A percentile compares a stretch with the other conserved stretches of the same genome.
Conservation (phyloP, 2,113 vertebrate genomes). For the Amblyopsis rosae region DNA sequence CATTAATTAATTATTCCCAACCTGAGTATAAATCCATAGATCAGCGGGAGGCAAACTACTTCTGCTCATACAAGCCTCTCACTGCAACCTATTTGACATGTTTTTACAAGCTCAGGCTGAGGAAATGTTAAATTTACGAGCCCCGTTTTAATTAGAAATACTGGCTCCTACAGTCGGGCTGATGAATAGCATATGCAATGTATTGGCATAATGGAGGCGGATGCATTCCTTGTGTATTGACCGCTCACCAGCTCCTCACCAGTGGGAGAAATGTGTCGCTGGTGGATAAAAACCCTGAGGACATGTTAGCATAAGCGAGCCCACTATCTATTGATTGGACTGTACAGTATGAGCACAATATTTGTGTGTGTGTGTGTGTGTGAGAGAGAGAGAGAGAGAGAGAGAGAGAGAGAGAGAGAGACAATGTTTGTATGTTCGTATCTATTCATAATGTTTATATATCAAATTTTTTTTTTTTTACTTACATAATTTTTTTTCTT, state of each 20-base stretch:
- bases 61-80: slow-evolving; percentile 57
- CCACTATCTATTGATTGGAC: slow-evolving; percentile 50
- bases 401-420: too few relatives aligned
- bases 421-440: too few relatives aligned
- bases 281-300: slow-evolving; percentile 44
- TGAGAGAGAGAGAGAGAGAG: too few relatives aligned
- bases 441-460: too few relatives aligned
- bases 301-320: slow-evolving; percentile 48
- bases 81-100: slow-evolving; percentile 61
- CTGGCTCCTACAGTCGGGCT: slow-evolving; percentile 74
- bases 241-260: slow-evolving; percentile 56
- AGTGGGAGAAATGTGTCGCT: slow-evolving; percentile 56
- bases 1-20: slow-evolving; percentile 22
- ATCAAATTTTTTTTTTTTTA: too few relatives aligned
- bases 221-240: slow-evolving; percentile 56
- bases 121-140: slow-evolving; percentile 83
- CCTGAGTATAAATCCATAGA: slow-evolving; percentile 17
- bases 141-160: slow-evolving; percentile 87
- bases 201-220: slow-evolving; percentile 57
- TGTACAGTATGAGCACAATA: background rate
- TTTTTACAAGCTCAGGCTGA: slow-evolving; percentile 70
- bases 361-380: background rate
- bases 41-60: slow-evolving; percentile 47
- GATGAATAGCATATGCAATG: slow-evolving; percentile 78
- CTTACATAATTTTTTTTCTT: too few relatives aligned